phyloP scores from a whole-genome alignment of 2,888 invertebrate genomes.

The Quadroppia sp. region DNA sequence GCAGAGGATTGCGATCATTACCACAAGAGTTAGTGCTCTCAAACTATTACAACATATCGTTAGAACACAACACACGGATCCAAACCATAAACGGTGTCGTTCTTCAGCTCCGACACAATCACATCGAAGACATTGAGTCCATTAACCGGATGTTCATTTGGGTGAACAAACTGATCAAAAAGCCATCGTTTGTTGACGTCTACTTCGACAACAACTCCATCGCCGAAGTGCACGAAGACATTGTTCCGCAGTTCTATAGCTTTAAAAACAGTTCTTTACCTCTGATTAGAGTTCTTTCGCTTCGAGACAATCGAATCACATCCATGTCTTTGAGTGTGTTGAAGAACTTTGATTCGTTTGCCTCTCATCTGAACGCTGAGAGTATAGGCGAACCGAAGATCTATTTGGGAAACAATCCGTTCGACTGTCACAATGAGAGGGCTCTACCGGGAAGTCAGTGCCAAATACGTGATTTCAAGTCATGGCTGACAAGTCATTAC shows the following conservation, averaged over 20 bases:
- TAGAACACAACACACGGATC: background rate
- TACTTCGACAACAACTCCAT: slow-evolving; percentile 47
- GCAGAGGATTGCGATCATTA: slow-evolving; percentile 15
- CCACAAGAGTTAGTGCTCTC: slow-evolving; percentile 38
- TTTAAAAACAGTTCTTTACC: slow-evolving; percentile 23
- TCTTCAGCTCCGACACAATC: slow-evolving; percentile 35
- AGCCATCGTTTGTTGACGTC: slow-evolving; percentile 41
- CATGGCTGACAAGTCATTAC: slow-evolving; percentile 46
- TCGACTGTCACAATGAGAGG: slow-evolving; percentile 44
- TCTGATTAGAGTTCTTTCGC: slow-evolving; percentile 42
- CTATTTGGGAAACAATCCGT: slow-evolving; percentile 47
- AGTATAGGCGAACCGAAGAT: slow-evolving; percentile 25
- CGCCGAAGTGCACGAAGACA: slow-evolving; percentile 28
- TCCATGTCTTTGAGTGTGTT: slow-evolving; percentile 44
- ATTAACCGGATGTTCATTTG: slow-evolving; percentile 37
- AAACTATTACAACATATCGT: slow-evolving; percentile 30
- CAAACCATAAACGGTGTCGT: slow-evolving; percentile 35
- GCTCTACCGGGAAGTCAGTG: slow-evolving; percentile 42
- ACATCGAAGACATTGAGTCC: slow-evolving; percentile 29
- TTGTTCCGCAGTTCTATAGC: slow-evolving; percentile 33
- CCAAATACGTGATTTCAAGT: slow-evolving; percentile 45
- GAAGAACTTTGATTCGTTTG: slow-evolving; percentile 39
- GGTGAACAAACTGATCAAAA: slow-evolving; percentile 26
- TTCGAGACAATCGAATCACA: slow-evolving; percentile 44
- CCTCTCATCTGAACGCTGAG: background rate